Percentiles rank a stretch among this genome's conserved stretches.
These are phyloP conservation scores for Gobiocypris rarus DNA, from an alignment of 2,113 vertebrate genomes.

Conservation along the genomic window DNA sequence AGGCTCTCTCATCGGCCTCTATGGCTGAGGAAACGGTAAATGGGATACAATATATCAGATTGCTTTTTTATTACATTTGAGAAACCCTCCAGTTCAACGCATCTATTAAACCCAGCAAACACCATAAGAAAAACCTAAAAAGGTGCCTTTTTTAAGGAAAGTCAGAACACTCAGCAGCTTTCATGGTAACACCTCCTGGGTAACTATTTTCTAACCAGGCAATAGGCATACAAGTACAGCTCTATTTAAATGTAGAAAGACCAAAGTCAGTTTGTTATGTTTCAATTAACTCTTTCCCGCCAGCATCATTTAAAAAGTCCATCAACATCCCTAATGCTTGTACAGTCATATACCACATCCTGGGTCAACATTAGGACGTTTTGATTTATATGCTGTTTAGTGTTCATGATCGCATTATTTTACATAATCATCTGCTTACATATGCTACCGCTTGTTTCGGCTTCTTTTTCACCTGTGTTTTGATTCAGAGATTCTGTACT, in stretches of 20 bases:
- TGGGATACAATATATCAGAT: conserved; percentile 54
- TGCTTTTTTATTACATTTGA: conserved; percentile 23
- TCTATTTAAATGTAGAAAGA: background rate
- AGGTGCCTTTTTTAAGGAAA: background rate
- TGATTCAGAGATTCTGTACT: too few relatives aligned
- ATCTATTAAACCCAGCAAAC: conserved; percentile 29
- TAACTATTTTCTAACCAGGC: background rate
- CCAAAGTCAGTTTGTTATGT: background rate
- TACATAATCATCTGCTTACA: too few relatives aligned
- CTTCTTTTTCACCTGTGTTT: too few relatives aligned
- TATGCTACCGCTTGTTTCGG: too few relatives aligned
- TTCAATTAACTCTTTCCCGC: background rate
- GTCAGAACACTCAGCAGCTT: background rate
- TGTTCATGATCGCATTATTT: too few relatives aligned
- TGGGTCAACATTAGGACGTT: too few relatives aligned
- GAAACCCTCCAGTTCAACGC: conserved; percentile 12
- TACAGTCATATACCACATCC: too few relatives aligned
- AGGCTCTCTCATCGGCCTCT: conserved; percentile 67
- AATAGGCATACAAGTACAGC: background rate
- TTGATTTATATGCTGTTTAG: too few relatives aligned
- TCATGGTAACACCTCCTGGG: too few relatives aligned
- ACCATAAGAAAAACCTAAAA: background rate
- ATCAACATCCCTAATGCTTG: too few relatives aligned
- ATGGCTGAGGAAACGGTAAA: conserved; percentile 70
- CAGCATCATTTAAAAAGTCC: too few relatives aligned